Conservation (phyloP, 53 echinoderm and acorn worm species). For the Glandiceps talaboti region DNA sequence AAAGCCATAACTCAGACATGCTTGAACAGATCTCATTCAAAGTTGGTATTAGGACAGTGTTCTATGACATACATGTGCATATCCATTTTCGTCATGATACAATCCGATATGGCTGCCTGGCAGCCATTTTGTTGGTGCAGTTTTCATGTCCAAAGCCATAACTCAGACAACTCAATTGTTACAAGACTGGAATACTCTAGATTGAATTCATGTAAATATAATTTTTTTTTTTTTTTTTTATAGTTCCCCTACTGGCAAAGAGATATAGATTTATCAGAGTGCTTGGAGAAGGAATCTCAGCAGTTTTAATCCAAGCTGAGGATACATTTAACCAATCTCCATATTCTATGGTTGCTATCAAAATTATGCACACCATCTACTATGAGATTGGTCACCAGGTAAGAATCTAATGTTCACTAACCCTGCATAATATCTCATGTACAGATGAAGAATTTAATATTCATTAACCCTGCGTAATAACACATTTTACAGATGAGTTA, state of each 20-base stretch:
- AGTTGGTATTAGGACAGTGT: not conserved
- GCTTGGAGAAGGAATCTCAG: constrained; percentile 64
- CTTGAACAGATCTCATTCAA: not conserved
- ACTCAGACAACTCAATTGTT: not conserved
- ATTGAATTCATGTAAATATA: not conserved
- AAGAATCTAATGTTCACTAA: no score
- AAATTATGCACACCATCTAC: constrained; percentile 52
- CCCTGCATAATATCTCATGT: no score
- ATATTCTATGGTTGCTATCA: constrained; percentile 68
- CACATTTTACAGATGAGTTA: no score
- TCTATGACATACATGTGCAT: not conserved
- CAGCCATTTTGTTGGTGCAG: not conserved
- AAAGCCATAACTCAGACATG: not conserved
- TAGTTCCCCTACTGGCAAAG: constrained; percentile 65
- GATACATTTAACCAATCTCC: constrained; percentile 56
- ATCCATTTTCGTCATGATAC: no score
- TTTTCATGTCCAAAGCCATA: not conserved
- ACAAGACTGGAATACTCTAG: not conserved
- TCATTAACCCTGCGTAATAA: no score
- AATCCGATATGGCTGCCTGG: not conserved
- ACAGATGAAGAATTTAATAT: no score
- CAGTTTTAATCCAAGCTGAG: constrained; percentile 58
- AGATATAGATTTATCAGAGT: constrained; percentile 48
- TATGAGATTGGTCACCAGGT: constrained; percentile 87
- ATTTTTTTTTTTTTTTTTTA: not conserved